Evolutionary conservation across 2,888 invertebrate genomes (phyloP), one percentile per base, ranked within the genome.

Genomic region (Helobdella robusta): DNA sequence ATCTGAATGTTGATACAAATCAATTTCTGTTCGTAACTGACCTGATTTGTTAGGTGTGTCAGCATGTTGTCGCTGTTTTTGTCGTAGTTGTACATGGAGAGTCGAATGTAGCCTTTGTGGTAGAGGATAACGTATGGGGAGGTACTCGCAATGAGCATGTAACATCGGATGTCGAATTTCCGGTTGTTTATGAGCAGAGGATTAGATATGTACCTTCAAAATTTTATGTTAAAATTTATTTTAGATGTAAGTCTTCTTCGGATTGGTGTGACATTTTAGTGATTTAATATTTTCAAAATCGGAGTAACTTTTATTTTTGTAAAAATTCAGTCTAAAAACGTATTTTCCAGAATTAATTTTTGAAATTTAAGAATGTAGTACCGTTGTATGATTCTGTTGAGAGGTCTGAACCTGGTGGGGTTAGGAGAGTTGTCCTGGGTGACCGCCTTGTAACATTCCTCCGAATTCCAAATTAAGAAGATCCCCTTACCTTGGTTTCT

Each of bases 111-210:
- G 18, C 80, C 80, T 58, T 77, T 75, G 71, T 79, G 78, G 68
- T 76, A 80, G 11, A 80, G 70, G 4, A 79, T 76, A 5, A 80
- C 70, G 67, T 73, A 79, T 3, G 80, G 80, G 18, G 72, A 72
- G 2, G 78, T 79, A 64, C 74, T 75, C 30, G 77, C 77, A 40
- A 80, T 74, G 54, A 80, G 65, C 79, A 80, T 79, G 73, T 79
- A 80, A n/a, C 76, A 72, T n/a, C 80, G 71, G 50, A 80, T 78
- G 71, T 80, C 80, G 73, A 80, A 80, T 73, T 80, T 80, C n/a
- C 74, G 69, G 8, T 73, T 75, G 32, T 79, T 74, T 36, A 80
- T 66, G 50, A 80, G 70, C 61, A 80, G 69, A 1, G 80, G 80
- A 56, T 77, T 75, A 58, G 66, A 66, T 6, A 80, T 77, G 70